These are phyloP conservation scores for Drosophila miranda DNA, from an alignment of 1,140 invertebrate species.

Conservation along the genomic window DNA sequence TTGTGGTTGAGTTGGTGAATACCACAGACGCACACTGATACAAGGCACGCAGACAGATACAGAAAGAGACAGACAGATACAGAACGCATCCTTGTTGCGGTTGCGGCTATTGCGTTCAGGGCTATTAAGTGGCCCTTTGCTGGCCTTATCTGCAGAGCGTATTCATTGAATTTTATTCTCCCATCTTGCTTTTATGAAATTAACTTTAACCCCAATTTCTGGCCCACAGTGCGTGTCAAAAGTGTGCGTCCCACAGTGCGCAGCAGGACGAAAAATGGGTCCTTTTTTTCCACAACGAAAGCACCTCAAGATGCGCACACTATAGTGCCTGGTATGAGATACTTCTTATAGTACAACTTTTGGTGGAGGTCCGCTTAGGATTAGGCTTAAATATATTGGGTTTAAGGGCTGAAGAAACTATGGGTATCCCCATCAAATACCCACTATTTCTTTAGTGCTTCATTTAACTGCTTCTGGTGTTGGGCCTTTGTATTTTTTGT, in stretches of 20 bases:
- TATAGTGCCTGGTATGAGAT: constrained; percentile 55
- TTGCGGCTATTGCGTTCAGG: constrained; percentile 83
- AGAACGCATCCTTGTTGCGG: constrained; percentile 89
- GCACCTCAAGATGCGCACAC: constrained; percentile 49
- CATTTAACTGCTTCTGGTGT: too few relatives aligned
- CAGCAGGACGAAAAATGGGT: constrained; percentile 4
- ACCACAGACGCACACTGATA: too few relatives aligned
- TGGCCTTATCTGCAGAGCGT: constrained; percentile 12
- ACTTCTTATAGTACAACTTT: not conserved
- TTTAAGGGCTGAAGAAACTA: not conserved
- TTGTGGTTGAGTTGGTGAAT: constrained; percentile 31
- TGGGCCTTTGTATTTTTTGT: not conserved
- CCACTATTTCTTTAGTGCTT: too few relatives aligned
- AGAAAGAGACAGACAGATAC: not conserved
- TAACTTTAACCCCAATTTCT: constrained; percentile 3
- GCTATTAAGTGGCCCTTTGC: constrained; percentile 30
- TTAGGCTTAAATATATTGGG: too few relatives aligned
- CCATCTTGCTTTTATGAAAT: constrained; percentile 20
- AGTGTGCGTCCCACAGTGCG: constrained; percentile 1
- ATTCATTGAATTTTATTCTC: constrained; percentile 35
- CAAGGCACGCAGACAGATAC: too few relatives aligned
- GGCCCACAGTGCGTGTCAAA: constrained; percentile 16
- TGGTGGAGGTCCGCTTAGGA: constrained; percentile 28
- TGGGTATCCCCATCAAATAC: too few relatives aligned
- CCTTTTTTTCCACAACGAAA: constrained; percentile 16